These are phyloP conservation scores for Andrena haemorrhoa DNA, from an alignment of 2,888 invertebrate genomes.

Conservation along the genomic window DNA sequence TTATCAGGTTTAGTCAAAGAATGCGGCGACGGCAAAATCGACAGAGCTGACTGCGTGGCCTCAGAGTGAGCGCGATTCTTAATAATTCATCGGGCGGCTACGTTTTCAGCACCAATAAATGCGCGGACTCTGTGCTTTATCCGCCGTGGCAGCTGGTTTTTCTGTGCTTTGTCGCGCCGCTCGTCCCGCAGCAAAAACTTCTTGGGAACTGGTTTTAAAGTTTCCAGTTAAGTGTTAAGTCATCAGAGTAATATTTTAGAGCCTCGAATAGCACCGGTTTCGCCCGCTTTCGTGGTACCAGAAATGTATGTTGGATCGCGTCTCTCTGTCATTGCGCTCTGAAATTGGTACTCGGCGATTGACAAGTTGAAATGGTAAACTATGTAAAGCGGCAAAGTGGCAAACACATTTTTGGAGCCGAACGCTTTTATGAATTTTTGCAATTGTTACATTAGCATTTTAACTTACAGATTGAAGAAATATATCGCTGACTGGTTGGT, in stretches of 20 bases:
- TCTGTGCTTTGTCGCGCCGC: slow-evolving; percentile 59
- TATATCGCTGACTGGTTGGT: too few species aligned
- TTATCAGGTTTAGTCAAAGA: neutral
- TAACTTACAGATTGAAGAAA: too few species aligned
- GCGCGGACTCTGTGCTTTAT: slow-evolving; percentile 52
- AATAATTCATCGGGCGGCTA: slow-evolving; percentile 47
- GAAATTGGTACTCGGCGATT: slow-evolving; percentile 32
- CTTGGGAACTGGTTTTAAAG: slow-evolving; percentile 70
- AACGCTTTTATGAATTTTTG: too few species aligned
- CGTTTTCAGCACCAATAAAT: slow-evolving; percentile 51
- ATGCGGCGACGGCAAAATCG: neutral
- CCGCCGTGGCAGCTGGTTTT: slow-evolving; percentile 50
- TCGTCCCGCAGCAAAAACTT: slow-evolving; percentile 62
- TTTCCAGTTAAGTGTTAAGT: slow-evolving; percentile 69
- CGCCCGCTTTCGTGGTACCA: slow-evolving; percentile 18
- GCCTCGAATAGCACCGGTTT: slow-evolving; percentile 59
- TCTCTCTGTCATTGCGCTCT: slow-evolving; percentile 12
- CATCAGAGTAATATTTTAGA: slow-evolving; percentile 66
- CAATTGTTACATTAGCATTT: too few species aligned
- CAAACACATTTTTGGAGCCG: too few species aligned
- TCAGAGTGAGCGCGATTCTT: slow-evolving; percentile 27
- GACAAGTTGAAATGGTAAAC: too few species aligned
- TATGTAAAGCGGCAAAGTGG: too few species aligned
- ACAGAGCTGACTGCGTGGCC: slow-evolving; percentile 10
- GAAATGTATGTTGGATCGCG: slow-evolving; percentile 19